Evolutionary conservation across 2,113 vertebrate species (phyloP).

Genomic region (Sphaerodactylus townsendi): DNA sequence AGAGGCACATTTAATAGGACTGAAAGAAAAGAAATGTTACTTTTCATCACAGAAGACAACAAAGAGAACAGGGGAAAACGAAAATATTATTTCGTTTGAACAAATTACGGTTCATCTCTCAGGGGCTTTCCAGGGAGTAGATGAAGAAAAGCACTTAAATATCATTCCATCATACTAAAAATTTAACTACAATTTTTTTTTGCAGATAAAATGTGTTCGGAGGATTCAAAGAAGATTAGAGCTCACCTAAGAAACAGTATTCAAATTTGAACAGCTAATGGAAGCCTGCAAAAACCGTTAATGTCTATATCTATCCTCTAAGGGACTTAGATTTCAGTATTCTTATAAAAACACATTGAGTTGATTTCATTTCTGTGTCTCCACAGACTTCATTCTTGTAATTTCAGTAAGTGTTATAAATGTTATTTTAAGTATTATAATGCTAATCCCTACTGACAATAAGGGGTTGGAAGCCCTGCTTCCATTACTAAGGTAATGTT

Average conservation of each 20-base stretch:
- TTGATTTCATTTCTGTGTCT: constrained; percentile 83
- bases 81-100: constrained; percentile 87
- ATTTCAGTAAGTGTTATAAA: constrained; percentile 92
- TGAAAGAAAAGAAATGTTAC: constrained; percentile 84
- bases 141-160: constrained; percentile 84
- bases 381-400: constrained; percentile 82
- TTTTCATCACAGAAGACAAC: constrained; percentile 85
- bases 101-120: constrained; percentile 82
- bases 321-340: constrained; percentile 81
- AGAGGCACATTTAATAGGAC: constrained; percentile 77
- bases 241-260: constrained; percentile 85
- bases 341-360: constrained; percentile 86
- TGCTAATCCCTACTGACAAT: constrained; percentile 87
- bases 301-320: constrained; percentile 82
- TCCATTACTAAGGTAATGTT: constrained; percentile 92
- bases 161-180: constrained; percentile 86
- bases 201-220: constrained; percentile 81
- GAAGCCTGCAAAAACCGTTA: constrained; percentile 81
- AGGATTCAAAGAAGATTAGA: constrained; percentile 87
- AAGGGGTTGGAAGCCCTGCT: constrained; percentile 83
- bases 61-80: constrained; percentile 81
- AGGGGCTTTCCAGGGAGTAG: constrained; percentile 76
- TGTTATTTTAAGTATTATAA: constrained; percentile 89
- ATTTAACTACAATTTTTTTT: constrained; percentile 82
- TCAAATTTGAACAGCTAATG: constrained; percentile 87